Base-by-base conservation (phyloP, 2,797 vertebrate species). In the Ctenosaura bakeri region DNA sequence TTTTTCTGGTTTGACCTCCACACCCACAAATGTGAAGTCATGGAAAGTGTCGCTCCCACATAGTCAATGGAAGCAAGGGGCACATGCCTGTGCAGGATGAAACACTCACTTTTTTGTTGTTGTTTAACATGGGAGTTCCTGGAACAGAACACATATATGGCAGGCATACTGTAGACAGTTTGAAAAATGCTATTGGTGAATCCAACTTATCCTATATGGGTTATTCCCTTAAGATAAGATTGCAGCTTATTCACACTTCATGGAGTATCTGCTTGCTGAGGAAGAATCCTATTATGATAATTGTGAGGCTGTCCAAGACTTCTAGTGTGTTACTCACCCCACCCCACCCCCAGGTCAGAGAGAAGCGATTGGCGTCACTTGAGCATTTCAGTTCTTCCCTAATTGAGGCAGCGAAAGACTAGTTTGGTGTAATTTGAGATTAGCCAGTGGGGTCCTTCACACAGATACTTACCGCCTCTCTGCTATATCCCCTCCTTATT, bases 331-430 rank as follows among this genome's bases (percentile, higher is more conserved):
- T 50, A 9, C 38, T 86, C 22, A n/a, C 20, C 3, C 42, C 42
- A 46, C 42, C n/a, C n/a, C n/a, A 42, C 38, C 89, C 77, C 18
- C 20, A 26, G 62, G 66, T 18, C 13, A 80, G 4, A n/a, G 42
- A 29, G 38, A 69, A 89, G 38, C 0, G 0, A 77, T 0, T 2
- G 35, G 26, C 26, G 8, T 13, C 89, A 50, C 32, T 74, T 26
- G 56, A 77, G 79, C 22, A 64, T 54, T 87, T 69, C 59, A 77
- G 62, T 38, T 87, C 38, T 74, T 83, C 35, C 46, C 59, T 87
- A 79, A 78, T 77, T 54, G 52, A 66, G 38, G 64, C 18, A 69
- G 62, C 22, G 38, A 54, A 80, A 85, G 16, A 35, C 80, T 78
- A 24, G 2, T 83, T 52, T 83, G 50, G 59, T 22, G 6, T 24